Percentiles rank a stretch among this genome's conserved stretches.
phyloP scores from a whole-genome alignment of 2,113 vertebrate genomes.

The Anarrhichthys ocellatus region DNA sequence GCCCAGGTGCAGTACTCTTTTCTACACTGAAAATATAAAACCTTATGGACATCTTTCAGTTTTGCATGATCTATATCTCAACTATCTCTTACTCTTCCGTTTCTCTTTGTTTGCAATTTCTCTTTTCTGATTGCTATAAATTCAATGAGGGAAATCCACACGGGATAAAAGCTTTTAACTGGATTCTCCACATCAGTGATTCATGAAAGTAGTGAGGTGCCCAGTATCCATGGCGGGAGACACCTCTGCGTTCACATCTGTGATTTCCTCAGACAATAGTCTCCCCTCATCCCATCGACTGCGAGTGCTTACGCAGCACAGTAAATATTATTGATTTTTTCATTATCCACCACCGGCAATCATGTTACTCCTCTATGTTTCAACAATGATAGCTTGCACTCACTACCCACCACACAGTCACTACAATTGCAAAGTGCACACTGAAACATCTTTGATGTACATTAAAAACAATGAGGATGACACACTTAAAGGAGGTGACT shows the following conservation, averaged over 20 bases:
- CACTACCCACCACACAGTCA: slow-evolving; percentile 2
- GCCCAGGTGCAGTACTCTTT: neutral
- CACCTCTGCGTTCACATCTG: slow-evolving; percentile 12
- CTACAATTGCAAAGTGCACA: neutral
- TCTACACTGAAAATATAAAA: neutral
- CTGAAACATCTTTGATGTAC: neutral
- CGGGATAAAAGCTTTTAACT: slow-evolving; percentile 43
- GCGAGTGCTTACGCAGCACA: slow-evolving; percentile 43
- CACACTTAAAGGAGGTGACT: neutral
- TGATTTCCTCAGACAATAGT: slow-evolving; percentile 19
- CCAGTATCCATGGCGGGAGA: neutral
- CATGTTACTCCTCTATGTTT: slow-evolving; percentile 6
- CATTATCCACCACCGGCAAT: slow-evolving; percentile 49
- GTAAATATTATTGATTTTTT: slow-evolving; percentile 60
- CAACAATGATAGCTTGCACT: slow-evolving; percentile 9
- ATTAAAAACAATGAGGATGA: neutral
- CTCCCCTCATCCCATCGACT: slow-evolving; percentile 21
- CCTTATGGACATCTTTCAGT: neutral
- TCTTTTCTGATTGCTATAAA: slow-evolving; percentile 16
- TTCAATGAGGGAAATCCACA: slow-evolving; percentile 47
- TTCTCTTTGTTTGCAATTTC: slow-evolving; percentile 15
- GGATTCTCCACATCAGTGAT: slow-evolving; percentile 46
- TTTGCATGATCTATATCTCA: neutral
- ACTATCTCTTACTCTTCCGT: neutral
- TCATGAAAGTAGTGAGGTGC: slow-evolving; percentile 12